Conservation (phyloP, 2,113 vertebrate species). For the Hemiscyllium ocellatum region DNA sequence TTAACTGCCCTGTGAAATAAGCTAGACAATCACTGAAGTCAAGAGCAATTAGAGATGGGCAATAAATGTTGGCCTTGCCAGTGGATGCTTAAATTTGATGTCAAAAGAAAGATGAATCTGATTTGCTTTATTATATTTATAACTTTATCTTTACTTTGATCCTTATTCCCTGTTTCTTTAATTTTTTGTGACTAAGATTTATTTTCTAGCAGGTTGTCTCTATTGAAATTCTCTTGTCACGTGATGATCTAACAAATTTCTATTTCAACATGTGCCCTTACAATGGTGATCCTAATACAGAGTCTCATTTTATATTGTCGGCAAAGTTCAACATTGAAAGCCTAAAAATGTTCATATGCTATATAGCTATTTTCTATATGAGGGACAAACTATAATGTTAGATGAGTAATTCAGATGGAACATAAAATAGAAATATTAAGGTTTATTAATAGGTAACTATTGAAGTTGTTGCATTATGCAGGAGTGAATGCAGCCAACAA, state of each 20-base stretch:
- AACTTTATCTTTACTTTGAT: too few species aligned
- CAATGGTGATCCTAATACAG: not conserved
- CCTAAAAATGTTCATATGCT: not conserved
- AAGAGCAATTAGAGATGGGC: too few species aligned
- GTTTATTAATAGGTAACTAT: not conserved
- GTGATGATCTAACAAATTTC: not conserved
- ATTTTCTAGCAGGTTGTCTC: too few species aligned
- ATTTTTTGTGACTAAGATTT: too few species aligned
- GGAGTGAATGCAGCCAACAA: not conserved
- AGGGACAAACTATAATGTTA: not conserved
- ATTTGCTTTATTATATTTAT: too few species aligned
- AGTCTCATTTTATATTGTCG: not conserved
- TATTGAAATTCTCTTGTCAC: too few species aligned
- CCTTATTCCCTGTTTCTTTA: too few species aligned
- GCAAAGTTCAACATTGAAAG: not conserved
- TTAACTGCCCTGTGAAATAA: too few species aligned
- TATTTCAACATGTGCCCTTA: not conserved
- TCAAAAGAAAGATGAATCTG: too few species aligned
- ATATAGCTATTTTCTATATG: not conserved
- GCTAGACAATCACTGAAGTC: too few species aligned
- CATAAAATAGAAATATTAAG: not conserved
- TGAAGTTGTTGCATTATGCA: not conserved
- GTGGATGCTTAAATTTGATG: too few species aligned
- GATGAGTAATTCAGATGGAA: not conserved
- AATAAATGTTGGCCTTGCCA: too few species aligned